Base-by-base conservation (phyloP, 2,888 invertebrate species). In the Meta bourneti region DNA sequence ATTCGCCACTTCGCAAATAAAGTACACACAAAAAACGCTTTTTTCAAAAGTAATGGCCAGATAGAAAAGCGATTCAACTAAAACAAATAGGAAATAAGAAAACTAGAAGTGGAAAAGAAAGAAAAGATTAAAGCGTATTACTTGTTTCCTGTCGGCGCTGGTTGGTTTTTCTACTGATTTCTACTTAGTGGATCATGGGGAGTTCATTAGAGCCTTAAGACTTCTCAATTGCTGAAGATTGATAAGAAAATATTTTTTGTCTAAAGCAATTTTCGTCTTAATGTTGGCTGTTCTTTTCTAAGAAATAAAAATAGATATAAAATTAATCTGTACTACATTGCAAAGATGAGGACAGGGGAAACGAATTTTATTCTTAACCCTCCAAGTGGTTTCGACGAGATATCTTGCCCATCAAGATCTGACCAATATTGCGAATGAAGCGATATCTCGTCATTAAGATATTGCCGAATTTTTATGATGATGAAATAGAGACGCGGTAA, bases 181-280 rank as follows among this genome's bases (percentile, higher is more conserved):
- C 11, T 71, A 11, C 71, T 82, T 82, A 82, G 82, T n/a, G 82
- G 82, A 82, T 71, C 49, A 71, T 11, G 16, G 9, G 51, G 70
- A 71, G 13, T 71, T 82, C 71, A 82, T 82, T 71, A 82, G 19
- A 49, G 9, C 5, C 11, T 48, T 71, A 77, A 77, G 13, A 49
- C n/a, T 51, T 77, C 51, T 48, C 49, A 77, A 77, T 77, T 77
- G n/a, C 49, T 77, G 77, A 49, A 77, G n/a, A 51, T n/a, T n/a
- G n/a, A 77, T n/a, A 77, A 49, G 49, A 72, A 19, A 72, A 70
- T 70, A 61, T 61, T 61, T 61, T 61, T 61, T 61, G 8, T 61
- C 61, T 34, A 16, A 16, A 61, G 61, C 11, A 9, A 61, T 61
- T 7, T 61, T 61, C 61, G 11, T 61, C 61, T 61, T 16, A 61